A percentile compares a stretch with the other conserved stretches of the same genome.
Conservation (phyloP, 2,888 invertebrate genomes). For the Tipula helvola region DNA sequence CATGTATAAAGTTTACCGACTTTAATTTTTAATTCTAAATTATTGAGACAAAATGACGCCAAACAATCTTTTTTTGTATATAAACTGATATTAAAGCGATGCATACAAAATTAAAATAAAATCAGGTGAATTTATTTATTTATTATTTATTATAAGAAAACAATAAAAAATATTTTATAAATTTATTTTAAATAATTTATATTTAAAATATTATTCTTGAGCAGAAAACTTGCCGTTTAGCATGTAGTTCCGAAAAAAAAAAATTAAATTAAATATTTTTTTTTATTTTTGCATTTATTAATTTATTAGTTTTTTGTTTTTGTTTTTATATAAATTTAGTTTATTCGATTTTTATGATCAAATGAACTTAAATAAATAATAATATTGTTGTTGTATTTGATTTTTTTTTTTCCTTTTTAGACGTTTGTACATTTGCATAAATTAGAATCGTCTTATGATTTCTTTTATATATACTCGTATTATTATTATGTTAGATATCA, state of each 20-base stretch:
- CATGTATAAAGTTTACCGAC: background rate
- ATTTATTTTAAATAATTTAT: background rate
- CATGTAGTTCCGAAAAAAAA: background rate
- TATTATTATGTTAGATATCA: background rate
- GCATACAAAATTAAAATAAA: background rate
- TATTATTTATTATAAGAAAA: background rate
- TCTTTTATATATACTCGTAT: background rate
- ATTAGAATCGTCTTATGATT: background rate
- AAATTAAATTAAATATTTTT: background rate
- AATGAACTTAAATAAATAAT: background rate
- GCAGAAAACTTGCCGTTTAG: background rate
- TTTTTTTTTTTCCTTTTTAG: background rate
- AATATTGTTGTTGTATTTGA: background rate
- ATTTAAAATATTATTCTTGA: background rate
- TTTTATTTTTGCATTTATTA: background rate
- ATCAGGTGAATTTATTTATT: background rate
- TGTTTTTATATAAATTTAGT: background rate
- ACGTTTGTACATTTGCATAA: background rate
- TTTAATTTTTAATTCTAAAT: background rate
- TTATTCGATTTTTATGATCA: background rate
- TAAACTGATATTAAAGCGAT: background rate
- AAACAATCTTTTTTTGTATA: background rate
- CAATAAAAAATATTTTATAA: background rate
- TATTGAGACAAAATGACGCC: background rate
- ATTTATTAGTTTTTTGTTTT: background rate